Percentiles rank a stretch among this genome's conserved stretches.
Conservation (phyloP, 2,888 invertebrate species). For the Diaphora mendica region DNA sequence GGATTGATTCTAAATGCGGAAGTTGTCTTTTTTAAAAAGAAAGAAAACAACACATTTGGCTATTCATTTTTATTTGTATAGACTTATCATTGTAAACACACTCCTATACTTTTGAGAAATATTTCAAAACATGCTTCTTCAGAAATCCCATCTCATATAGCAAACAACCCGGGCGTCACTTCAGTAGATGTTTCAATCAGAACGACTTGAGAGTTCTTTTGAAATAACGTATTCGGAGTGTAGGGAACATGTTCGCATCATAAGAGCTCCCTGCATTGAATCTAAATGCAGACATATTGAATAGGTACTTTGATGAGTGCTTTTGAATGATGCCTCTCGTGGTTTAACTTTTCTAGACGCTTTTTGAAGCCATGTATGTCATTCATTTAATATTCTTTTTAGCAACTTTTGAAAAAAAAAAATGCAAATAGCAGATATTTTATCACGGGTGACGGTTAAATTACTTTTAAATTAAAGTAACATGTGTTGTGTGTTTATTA, state of each 20-base stretch:
- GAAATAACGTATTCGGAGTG: slow-evolving; percentile 1
- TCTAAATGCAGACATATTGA: slow-evolving; percentile 28
- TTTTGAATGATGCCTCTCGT: slow-evolving; percentile 28
- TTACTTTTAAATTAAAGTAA: neutral
- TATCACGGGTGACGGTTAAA: neutral
- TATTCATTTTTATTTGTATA: neutral
- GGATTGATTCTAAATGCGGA: too few relatives aligned
- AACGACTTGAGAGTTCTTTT: slow-evolving; percentile 10
- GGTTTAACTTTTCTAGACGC: slow-evolving; percentile 20
- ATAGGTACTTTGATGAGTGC: slow-evolving; percentile 34
- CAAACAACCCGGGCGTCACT: neutral
- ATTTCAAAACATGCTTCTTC: neutral
- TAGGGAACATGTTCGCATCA: slow-evolving; percentile 5
- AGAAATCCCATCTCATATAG: neutral
- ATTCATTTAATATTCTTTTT: slow-evolving; percentile 14
- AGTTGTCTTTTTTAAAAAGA: too few relatives aligned
- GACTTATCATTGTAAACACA: neutral
- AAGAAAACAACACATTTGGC: too few relatives aligned
- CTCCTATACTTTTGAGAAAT: neutral
- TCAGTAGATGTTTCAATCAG: neutral
- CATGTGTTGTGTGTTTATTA: neutral
- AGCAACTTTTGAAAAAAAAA: neutral
- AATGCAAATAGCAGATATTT: too few relatives aligned
- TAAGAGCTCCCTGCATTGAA: slow-evolving; percentile 19
- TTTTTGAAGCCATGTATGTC: neutral